Conservation (phyloP, 2,113 vertebrate genomes). For the Elephantulus edwardii region DNA sequence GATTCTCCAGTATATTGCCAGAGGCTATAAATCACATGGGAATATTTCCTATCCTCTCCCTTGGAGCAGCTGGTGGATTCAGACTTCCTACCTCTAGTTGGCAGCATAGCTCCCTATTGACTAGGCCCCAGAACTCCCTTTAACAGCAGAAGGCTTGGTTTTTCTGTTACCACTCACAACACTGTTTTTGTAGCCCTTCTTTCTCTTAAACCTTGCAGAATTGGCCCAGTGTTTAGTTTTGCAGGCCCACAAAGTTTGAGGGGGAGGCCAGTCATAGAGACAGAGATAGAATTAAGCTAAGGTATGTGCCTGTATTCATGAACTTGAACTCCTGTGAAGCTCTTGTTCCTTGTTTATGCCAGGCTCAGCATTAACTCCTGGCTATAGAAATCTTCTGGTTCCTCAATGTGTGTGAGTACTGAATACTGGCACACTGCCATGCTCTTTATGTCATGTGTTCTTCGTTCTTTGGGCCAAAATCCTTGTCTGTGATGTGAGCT, state of each 20-base stretch:
- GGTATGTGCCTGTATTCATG: background rate
- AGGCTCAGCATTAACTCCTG: background rate
- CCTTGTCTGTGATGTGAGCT: background rate
- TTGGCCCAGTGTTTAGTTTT: background rate
- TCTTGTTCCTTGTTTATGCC: background rate
- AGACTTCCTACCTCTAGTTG: too few species aligned
- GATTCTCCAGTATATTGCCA: too few species aligned
- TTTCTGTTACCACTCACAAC: background rate
- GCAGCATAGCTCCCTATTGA: too few species aligned
- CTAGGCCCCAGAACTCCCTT: too few species aligned
- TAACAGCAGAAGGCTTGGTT: background rate
- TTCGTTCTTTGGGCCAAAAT: background rate
- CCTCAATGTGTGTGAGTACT: background rate
- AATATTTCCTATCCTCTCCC: too few species aligned
- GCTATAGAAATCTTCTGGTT: background rate
- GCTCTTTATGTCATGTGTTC: background rate
- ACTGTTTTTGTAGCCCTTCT: background rate
- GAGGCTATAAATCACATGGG: too few species aligned
- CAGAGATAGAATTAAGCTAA: background rate
- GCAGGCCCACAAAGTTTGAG: background rate
- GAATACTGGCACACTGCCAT: rapidly evolving
- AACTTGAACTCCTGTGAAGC: background rate
- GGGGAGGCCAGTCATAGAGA: background rate
- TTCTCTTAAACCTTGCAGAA: background rate
- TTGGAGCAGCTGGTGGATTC: too few species aligned